phyloP scores from a whole-genome alignment of 2,888 invertebrate species.

The Rambutsinella grinnellia region DNA sequence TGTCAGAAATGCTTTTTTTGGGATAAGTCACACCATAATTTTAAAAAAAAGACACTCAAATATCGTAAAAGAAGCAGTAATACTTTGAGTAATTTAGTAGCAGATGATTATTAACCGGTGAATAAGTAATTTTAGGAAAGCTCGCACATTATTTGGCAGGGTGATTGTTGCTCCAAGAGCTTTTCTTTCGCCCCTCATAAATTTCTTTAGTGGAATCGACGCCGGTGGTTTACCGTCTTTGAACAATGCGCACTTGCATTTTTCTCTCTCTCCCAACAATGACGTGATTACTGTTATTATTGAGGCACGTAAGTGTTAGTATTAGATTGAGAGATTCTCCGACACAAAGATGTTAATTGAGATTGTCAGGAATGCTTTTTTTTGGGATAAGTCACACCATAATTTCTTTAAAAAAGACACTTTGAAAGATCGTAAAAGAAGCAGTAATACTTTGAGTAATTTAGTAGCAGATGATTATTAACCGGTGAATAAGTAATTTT shows the following conservation, averaged over 20 bases:
- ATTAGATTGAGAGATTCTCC: slow-evolving; percentile 27
- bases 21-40: slow-evolving; percentile 12
- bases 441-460: too few species aligned
- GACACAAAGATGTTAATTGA: slow-evolving; percentile 43
- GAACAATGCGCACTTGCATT: slow-evolving; percentile 53
- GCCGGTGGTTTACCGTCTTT: slow-evolving; percentile 52
- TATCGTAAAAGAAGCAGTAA: too few species aligned
- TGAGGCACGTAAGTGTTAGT: slow-evolving; percentile 52
- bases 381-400: slow-evolving; percentile 12
- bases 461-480: too few species aligned
- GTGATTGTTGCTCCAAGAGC: slow-evolving; percentile 16
- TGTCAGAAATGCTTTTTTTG: slow-evolving; percentile 38
- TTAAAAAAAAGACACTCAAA: too few species aligned
- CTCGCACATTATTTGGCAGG: slow-evolving; percentile 48
- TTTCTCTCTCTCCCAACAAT: slow-evolving; percentile 55
- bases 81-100: too few species aligned
- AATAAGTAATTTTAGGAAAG: too few species aligned
- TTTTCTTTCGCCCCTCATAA: slow-evolving; percentile 53
- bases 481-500: too few species aligned
- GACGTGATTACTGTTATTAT: slow-evolving; percentile 58
- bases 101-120: too few species aligned
- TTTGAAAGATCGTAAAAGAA: too few species aligned
- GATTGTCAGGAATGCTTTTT: slow-evolving; percentile 46
- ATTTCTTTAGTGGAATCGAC: slow-evolving; percentile 52
- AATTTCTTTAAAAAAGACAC: too few species aligned